Evolutionary conservation across 2,797 vertebrate species (phyloP), one percentile per base, ranked within the genome.

Genomic region (Macropus fuliginosus): DNA sequence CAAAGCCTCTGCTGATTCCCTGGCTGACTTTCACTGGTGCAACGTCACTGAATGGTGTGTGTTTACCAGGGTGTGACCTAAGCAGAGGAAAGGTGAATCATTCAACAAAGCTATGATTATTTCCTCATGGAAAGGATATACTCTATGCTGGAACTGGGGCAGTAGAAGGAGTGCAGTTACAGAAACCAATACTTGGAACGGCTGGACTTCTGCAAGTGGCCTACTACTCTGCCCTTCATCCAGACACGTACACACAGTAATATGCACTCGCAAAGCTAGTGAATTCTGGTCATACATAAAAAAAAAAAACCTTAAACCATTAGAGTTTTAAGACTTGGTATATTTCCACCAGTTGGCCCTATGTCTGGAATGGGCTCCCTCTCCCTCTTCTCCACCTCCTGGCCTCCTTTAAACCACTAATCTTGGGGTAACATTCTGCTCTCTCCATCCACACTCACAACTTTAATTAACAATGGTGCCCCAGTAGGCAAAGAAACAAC

Each of bases 71-170:
- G 97, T n/a, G 91, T 92, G 91, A 93, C 90, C 91, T 0, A 8
- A 89, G 81, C 29, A 66, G 55, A 55, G 92, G 56, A 55, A 93
- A 93, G 93, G 92, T 96, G 97, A 97, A 90, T 91, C 93, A 87
- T 89, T 12, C 8, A 91, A 92, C 92, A 96, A 59, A 94, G 96
- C 96, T 29, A 59, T 91, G 74, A 90, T 92, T 96, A 81, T 93
- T 93, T 34, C 59, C 52, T 57, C 92, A 62, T 57, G 40, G 18
- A 95, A 93, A 56, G 92, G 31, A 87, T 3, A 21, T 59, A 93
- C 92, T 59, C 92, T 34, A 11, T 16, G 87, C n/a, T 34, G 54
- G 28, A 87, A 87, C 74, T 87, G 74, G 21, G 40, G 40, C 40
- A 87, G 74, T 24, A 87, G 74, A 31, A 40, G 18, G 66, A 46